Percentiles rank a stretch among this genome's conserved stretches.
phyloP scores from a whole-genome alignment of 37 sponge, comb jelly and placozoan genomes.

The Halisarca cf. caerulea region DNA sequence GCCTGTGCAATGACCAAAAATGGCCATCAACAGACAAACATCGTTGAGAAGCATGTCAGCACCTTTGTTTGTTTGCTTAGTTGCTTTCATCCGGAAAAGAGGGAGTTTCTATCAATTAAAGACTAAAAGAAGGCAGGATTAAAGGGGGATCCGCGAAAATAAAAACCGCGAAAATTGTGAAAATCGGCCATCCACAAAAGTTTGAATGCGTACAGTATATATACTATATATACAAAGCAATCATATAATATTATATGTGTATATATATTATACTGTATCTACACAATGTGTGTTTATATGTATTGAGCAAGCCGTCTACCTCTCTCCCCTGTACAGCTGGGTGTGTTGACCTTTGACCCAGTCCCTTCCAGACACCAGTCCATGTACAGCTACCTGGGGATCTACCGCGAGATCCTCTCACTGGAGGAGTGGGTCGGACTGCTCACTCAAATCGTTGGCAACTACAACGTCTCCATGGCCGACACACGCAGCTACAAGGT shows the following conservation, averaged over 20 bases:
- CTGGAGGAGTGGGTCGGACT: slow-evolving; percentile 6
- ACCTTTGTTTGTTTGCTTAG: no score
- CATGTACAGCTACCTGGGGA: slow-evolving; percentile 50
- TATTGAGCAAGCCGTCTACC: not conserved
- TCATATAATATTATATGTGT: not conserved
- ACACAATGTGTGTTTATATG: not conserved
- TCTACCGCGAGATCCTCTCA: not conserved
- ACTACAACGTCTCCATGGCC: not conserved
- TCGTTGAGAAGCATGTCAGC: no score
- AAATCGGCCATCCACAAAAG: no score
- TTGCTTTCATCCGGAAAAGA: no score
- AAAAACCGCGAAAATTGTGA: no score
- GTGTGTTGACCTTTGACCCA: slow-evolving; percentile 53
- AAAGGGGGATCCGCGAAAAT: no score
- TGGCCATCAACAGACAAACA: no score
- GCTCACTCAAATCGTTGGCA: slow-evolving; percentile 12
- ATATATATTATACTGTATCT: not conserved
- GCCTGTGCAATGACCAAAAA: no score
- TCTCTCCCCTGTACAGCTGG: slow-evolving; percentile 40
- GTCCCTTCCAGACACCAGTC: not conserved
- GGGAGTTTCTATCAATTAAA: no score
- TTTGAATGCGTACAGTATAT: no score
- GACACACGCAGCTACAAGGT: not conserved
- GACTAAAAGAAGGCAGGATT: no score
- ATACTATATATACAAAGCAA: no score